These are phyloP conservation scores for Falco novaeseelandiae DNA, from an alignment of 2,797 vertebrate species.

Conservation along the genomic window DNA sequence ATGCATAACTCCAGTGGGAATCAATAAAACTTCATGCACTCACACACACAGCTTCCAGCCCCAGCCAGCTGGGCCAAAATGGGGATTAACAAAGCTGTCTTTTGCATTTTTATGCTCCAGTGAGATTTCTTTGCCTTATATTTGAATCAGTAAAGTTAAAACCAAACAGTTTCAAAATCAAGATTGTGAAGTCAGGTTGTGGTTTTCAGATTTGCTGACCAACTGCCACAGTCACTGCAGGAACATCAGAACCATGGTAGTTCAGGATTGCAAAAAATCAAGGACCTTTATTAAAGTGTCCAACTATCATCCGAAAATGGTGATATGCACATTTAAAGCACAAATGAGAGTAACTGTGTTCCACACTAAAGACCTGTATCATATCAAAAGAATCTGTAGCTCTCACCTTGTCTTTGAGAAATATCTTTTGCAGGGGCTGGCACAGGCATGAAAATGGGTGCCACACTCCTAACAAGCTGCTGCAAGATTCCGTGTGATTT, in stretches of 20 bases:
- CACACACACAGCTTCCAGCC: background rate
- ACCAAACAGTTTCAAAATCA: background rate
- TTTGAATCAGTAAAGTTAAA: background rate
- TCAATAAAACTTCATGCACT: constrained; percentile 34
- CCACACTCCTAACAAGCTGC: background rate
- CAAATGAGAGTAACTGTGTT: background rate
- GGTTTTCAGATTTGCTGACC: background rate
- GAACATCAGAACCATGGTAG: background rate
- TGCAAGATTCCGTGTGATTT: background rate
- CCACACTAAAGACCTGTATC: background rate
- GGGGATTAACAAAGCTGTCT: background rate
- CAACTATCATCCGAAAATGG: background rate
- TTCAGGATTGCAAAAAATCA: background rate
- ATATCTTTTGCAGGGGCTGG: background rate
- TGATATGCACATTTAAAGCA: background rate
- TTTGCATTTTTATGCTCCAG: constrained; percentile 28
- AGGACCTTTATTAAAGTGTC: background rate
- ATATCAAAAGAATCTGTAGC: background rate
- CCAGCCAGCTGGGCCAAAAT: background rate
- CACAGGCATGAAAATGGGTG: background rate
- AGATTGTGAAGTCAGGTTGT: background rate
- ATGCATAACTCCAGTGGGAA: constrained; percentile 11
- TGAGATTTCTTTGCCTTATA: constrained; percentile 7
- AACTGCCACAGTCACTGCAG: background rate
- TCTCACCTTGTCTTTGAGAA: background rate